Base-by-base conservation (phyloP, 2,113 vertebrate genomes). In the cat (Felis catus) region DNA sequence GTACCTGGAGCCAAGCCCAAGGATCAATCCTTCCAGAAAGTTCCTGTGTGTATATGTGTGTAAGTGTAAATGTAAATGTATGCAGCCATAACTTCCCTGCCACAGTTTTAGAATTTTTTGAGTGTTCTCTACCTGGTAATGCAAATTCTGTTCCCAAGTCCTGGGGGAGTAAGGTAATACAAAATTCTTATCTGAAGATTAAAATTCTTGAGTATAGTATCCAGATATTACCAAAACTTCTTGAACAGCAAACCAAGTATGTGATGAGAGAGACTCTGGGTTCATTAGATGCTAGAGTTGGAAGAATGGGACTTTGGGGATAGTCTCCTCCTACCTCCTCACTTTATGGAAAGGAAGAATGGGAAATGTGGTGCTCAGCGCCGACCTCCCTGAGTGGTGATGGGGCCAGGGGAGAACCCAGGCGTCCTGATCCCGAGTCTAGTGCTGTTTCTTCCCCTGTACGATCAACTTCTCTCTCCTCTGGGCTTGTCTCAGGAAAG, bases 41-140 rank as follows among this genome's bases (percentile, higher is more conserved):
- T 94, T 91, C 15, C 10, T 65, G 58, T 55, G 18, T 83, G 39
- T 51, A 12, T 82, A 25, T 84, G 19, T 89, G 7, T 76, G 8
- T 92, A 55, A 53, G 7, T 76, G 8, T 92, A 55, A 53, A 74
- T 83, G n/a, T 87, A 13, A 31, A 19, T 83, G 58, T 80, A 45
- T 92, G 10, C 16, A 90, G n/a, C 45, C 25, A 23, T 96, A 96
- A 73, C 36, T 80, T 96, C 33, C n/a, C 29, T 95, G 82, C 68
- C 36, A 83, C 65, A 78, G 68, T 70, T 83, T 95, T 76, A 33
- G 66, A 76, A 25, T 45, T 94, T 94, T 92, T 83, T 91, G 21
- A 61, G 21, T 65, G 86, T 91, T 5, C 19, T 70, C 25, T 94
- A 14, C 11, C 18, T 95, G 48, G 79, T 92, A 91, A 82, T 96